A percentile compares a stretch with the other conserved stretches of the same genome.
phyloP scores from a whole-genome alignment of 2,113 vertebrate genomes.

The Cairina moschata region DNA sequence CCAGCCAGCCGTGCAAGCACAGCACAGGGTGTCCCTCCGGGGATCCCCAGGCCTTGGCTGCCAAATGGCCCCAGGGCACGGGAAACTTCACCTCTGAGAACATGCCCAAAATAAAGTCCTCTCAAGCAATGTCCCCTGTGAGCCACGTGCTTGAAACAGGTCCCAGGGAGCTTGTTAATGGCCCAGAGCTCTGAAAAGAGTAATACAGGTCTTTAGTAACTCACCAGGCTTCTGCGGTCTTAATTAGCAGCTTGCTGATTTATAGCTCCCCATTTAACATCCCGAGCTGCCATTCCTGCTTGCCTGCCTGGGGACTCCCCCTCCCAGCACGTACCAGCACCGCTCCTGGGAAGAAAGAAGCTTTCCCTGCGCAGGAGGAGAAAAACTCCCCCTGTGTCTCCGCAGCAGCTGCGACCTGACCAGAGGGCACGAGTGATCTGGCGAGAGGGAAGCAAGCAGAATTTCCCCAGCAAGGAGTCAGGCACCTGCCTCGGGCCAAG shows the following conservation, averaged over 20 bases:
- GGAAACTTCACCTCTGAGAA: slow-evolving; percentile 82
- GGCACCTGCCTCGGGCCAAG: not conserved
- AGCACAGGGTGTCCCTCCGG: slow-evolving; percentile 80
- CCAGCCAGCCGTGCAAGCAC: slow-evolving; percentile 92
- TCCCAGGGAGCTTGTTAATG: slow-evolving; percentile 33
- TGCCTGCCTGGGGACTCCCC: slow-evolving; percentile 40
- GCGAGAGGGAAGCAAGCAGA: not conserved
- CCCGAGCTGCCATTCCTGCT: slow-evolving; percentile 20
- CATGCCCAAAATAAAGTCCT: slow-evolving; percentile 32
- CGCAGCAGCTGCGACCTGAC: not conserved
- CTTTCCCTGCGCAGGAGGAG: not conserved
- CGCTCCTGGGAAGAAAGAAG: slow-evolving; percentile 31
- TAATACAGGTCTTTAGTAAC: slow-evolving; percentile 47
- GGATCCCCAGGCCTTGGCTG: slow-evolving; percentile 87
- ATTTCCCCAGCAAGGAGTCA: not conserved
- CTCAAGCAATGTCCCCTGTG: not conserved
- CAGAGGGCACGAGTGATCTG: not conserved
- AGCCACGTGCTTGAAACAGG: not conserved
- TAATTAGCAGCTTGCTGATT: slow-evolving; percentile 70
- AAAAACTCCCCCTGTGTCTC: not conserved
- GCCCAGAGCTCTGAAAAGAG: slow-evolving; percentile 20
- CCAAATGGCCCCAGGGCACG: slow-evolving; percentile 91
- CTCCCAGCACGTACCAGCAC: slow-evolving; percentile 31
- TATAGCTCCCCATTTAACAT: slow-evolving; percentile 40
- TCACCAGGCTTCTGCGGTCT: slow-evolving; percentile 45